Evolutionary conservation across 1,140 invertebrate genomes (phyloP).

Genomic region (Dreissena rostriformis): DNA sequence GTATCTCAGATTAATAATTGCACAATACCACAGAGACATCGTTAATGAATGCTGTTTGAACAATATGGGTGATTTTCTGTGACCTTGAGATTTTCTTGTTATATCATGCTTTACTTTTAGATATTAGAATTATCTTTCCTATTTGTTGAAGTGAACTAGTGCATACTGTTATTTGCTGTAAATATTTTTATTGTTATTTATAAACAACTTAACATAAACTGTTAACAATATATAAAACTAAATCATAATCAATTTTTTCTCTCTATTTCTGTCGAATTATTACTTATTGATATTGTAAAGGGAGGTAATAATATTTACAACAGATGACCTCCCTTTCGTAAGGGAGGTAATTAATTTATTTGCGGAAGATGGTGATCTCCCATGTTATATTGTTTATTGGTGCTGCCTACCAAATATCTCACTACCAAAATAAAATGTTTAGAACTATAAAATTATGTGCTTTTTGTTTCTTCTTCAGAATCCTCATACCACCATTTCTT

Average conservation of each 20-base stretch:
- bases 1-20: no score
- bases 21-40: no score
- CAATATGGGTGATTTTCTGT: no score
- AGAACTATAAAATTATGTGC: not conserved
- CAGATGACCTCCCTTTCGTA: slow-evolving; percentile 39
- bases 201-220: not conserved
- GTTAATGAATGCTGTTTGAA: no score
- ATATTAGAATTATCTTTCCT: no score
- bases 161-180: not conserved
- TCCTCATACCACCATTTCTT: no score
- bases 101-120: no score
- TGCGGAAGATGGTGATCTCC: slow-evolving; percentile 26
- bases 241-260: not conserved
- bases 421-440: slow-evolving; percentile 54
- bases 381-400: slow-evolving; percentile 45
- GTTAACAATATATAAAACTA: no score
- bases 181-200: not conserved
- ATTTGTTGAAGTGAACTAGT: no score
- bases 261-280: not conserved
- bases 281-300: slow-evolving; percentile 6
- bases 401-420: slow-evolving; percentile 52
- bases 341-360: not conserved
- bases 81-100: no score
- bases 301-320: slow-evolving; percentile 43
- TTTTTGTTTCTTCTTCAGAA: not conserved